Evolutionary conservation across 2,888 invertebrate genomes (phyloP), one percentile per base, ranked within the genome.

Genomic region (Shargacucullia verbasci): DNA sequence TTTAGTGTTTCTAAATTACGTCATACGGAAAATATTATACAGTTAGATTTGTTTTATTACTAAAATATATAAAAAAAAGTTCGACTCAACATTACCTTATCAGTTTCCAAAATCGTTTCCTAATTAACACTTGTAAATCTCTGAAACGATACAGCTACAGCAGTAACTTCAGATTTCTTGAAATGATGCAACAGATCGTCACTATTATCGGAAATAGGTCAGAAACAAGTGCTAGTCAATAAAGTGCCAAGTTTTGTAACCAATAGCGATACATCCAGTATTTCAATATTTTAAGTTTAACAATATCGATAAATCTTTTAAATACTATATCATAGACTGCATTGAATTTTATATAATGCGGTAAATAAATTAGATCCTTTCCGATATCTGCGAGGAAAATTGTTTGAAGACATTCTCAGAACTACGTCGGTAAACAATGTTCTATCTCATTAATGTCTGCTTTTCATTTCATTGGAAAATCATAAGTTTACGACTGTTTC

Each of bases 141-240:
- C 33, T 53, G 48, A 20, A 67, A 54, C 53, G 29, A 53, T 37
- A 38, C 43, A 39, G 34, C 34, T 15, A 13, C 8, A 25, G 50
- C 38, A 50, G 66, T 66, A 33, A 56, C 64, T 25, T 12, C 13
- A 49, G 37, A 54, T 61, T 54, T 61, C 68, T 61, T 49, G 37
- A 20, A 40, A 34, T 65, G 62, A 61, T 41, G 62, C 38, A 68
- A 65, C 34, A 27, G 27, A 41, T 45, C 47, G 54, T 41, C 13
- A 46, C 50, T 58, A 52, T 41, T 44, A 40, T 56, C 41, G 33
- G 43, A 56, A 72, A 61, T 61, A 37, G 45, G 43, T 37, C 45
- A 58, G 67, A 66, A 70, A 61, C 58, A 38, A 49, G 61, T 48
- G 31, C n/a, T n/a, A n/a, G n/a, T 20, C 20, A 20, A 20, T 20